Percentiles rank a stretch among this genome's conserved stretches.
Evolutionary conservation across 2,797 vertebrate genomes (phyloP).

Genomic region (Aeoliscus strigatus): DNA sequence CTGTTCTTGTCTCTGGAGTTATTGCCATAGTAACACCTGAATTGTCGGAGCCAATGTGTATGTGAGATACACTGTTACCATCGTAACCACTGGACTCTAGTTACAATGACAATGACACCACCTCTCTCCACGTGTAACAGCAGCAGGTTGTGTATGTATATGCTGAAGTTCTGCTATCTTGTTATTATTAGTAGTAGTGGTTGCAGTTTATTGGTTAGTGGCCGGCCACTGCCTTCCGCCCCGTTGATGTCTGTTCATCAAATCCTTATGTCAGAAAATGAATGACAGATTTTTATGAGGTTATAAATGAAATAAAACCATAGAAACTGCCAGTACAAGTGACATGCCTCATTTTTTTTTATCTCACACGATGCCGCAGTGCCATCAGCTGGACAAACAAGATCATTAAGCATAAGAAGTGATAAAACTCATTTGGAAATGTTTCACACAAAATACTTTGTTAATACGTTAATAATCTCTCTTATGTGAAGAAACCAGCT

Average conservation of each 20-base stretch:
- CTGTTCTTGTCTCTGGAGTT: neutral
- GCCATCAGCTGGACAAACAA: too few relatives aligned
- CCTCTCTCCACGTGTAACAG: constrained; percentile 53
- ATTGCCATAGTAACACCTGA: neutral
- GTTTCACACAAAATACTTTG: too few relatives aligned
- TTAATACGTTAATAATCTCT: too few relatives aligned
- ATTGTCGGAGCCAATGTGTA: constrained; percentile 1
- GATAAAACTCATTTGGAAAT: too few relatives aligned
- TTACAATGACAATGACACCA: constrained; percentile 23
- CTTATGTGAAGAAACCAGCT: too few relatives aligned
- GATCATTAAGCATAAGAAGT: too few relatives aligned
- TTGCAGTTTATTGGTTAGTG: constrained; percentile 70
- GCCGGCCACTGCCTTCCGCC: constrained; percentile 77
- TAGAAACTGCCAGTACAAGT: too few relatives aligned
- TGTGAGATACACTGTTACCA: constrained; percentile 4
- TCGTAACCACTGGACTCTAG: constrained; percentile 7
- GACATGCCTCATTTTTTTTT: too few relatives aligned
- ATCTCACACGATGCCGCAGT: too few relatives aligned
- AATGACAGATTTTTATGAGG: constrained; percentile 71
- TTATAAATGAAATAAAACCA: constrained; percentile 59
- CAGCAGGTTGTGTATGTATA: too few relatives aligned
- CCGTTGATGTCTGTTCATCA: constrained; percentile 68
- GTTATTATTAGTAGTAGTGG: constrained; percentile 42
- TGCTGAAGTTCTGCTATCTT: constrained; percentile 41
- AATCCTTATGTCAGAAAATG: constrained; percentile 67